Evolutionary conservation across 1,140 invertebrate genomes (phyloP), one percentile per base, ranked within the genome.

Genomic region (Sinella curviseta): DNA sequence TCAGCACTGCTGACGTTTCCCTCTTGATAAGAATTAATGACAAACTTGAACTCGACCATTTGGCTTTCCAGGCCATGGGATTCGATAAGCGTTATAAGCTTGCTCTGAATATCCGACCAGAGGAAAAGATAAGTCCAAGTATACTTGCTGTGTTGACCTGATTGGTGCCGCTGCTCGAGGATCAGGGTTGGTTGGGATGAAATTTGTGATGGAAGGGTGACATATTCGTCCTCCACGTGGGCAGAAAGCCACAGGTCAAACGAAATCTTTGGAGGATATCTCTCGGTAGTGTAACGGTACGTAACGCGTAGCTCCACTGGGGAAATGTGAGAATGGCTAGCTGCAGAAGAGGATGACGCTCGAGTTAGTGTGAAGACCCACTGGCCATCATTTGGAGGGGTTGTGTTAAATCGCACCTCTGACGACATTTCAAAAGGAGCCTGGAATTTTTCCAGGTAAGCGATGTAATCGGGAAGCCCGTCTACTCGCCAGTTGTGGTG

Each of bases 381-480:
- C 74, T 55, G 74, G 14, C 81, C 81, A 67, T 77, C 55, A 20
- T 74, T 65, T 33, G 76, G 78, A 14, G 26, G n/a, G 24, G 76
- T 65, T 36, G 48, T 57, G n/a, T 77, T 67, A 39, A 82, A 82
- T n/a, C 65, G 70, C 0, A 79, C 39, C 24, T 79, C 54, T 17
- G 78, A 36, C n/a, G 73, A 78, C 1, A 82, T 3, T 26, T 77
- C 48, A 78, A 82, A 78, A 31, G 75, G 67, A 33, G 54, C n/a
- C 17, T 79, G 67, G 35, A 82, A 82, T 76, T 82, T 79, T 74
- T 82, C 78, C 48, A 82, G 31, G 57, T 79, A 82, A 1, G 16
- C 30, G 1, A 82, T 30, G 55, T 82, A 79, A 3, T 78, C 75
- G 35, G 76, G 74, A n/a, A 81, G 55, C n/a, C 78, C 78, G 30